Percentiles rank a stretch among this genome's conserved stretches.
Evolutionary conservation across 2,888 invertebrate species (phyloP).

Genomic region (Conistra vaccinii): DNA sequence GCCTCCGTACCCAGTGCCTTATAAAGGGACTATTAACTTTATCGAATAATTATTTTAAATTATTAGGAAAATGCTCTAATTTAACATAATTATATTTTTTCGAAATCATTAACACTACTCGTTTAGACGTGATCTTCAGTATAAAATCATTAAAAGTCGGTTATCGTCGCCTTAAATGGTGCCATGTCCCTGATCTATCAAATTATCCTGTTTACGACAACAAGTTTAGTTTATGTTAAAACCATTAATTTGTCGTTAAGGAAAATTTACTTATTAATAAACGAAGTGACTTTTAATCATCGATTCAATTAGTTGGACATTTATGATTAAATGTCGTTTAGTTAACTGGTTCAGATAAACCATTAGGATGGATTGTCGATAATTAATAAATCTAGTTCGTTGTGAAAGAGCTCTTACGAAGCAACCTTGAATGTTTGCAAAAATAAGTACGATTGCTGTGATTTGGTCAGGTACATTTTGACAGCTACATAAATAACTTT

Average conservation of each 20-base stretch:
- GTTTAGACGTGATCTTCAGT: no score
- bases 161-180: no score
- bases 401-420: background rate
- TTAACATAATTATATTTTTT: no score
- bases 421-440: background rate
- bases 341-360: background rate
- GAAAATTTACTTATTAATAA: conserved; percentile 8
- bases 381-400: background rate
- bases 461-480: background rate
- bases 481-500: no score
- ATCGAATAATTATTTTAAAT: no score
- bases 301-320: conserved; percentile 9
- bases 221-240: background rate
- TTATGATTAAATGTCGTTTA: conserved; percentile 1
- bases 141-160: no score
- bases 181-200: no score
- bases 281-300: conserved; percentile 1
- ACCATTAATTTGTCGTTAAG: conserved; percentile 10
- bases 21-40: no score
- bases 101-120: no score
- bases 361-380: background rate
- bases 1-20: no score
- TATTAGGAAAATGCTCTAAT: no score
- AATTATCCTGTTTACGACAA: conserved; percentile 1
- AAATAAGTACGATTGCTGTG: no score